Evolutionary conservation across 35 echinoderm and acorn worm species (phyloP).

Genomic region (Diadema setosum): DNA sequence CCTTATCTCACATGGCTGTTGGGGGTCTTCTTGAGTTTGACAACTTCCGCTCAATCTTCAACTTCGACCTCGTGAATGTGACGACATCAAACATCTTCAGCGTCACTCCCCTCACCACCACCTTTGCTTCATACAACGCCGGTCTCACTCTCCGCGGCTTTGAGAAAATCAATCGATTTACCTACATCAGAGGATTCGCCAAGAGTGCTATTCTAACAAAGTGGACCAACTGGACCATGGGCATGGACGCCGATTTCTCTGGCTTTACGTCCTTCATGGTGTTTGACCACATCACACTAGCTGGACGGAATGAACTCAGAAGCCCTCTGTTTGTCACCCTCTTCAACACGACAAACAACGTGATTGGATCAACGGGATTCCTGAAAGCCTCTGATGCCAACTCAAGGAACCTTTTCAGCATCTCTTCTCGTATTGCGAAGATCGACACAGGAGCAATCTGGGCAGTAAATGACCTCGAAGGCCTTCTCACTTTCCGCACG

Average conservation of each 20-base stretch:
- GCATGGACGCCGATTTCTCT: not conserved
- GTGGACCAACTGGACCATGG: slow-evolving; percentile 18
- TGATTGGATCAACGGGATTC: slow-evolving; percentile 27
- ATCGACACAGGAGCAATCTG: not conserved
- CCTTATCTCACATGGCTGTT: slow-evolving; percentile 6
- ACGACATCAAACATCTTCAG: not conserved
- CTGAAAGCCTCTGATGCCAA: slow-evolving; percentile 35
- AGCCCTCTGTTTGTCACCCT: slow-evolving; percentile 16
- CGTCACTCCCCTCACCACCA: not conserved
- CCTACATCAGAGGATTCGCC: not conserved
- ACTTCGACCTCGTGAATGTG: slow-evolving; percentile 33
- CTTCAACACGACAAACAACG: slow-evolving; percentile 21
- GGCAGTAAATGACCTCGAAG: not conserved
- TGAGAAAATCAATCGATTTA: not conserved
- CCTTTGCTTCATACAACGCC: not conserved
- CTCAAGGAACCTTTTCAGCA: not conserved
- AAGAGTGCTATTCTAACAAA: not conserved
- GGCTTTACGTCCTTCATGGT: not conserved
- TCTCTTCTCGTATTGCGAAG: not conserved
- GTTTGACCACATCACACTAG: not conserved
- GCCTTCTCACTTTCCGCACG: slow-evolving; percentile 33
- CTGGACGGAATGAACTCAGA: slow-evolving; percentile 19
- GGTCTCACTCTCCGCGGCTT: not conserved
- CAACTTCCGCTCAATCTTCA: slow-evolving; percentile 45
- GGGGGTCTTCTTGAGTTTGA: slow-evolving; percentile 15